Percentiles rank a stretch among this genome's conserved stretches.
Evolutionary conservation across 2,113 vertebrate genomes (phyloP).

Genomic region (Ciconia stormi): DNA sequence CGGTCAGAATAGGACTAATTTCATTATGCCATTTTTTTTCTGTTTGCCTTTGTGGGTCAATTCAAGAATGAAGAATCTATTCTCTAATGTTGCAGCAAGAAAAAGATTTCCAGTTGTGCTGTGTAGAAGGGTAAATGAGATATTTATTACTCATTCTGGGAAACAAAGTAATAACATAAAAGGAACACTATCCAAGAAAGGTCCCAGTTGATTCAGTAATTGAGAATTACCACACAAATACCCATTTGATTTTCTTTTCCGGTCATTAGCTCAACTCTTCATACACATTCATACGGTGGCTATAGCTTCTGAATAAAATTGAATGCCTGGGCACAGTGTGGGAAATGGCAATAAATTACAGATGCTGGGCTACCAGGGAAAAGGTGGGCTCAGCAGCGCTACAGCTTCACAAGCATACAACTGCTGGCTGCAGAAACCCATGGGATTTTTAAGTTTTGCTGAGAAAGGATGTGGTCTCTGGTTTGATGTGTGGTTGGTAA

Average conservation of each 20-base stretch:
- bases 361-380: background rate
- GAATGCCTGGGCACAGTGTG: background rate
- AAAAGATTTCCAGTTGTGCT: background rate
- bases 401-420: background rate
- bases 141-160: background rate
- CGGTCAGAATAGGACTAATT: background rate
- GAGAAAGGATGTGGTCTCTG: background rate
- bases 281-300: rapidly evolving
- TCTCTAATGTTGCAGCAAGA: background rate
- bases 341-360: background rate
- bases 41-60: background rate
- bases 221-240: background rate
- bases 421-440: background rate
- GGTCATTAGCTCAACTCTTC: background rate
- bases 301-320: background rate
- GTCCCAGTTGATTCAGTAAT: background rate
- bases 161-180: background rate
- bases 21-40: background rate
- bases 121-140: background rate
- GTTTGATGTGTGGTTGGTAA: background rate
- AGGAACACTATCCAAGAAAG: background rate
- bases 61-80: background rate
- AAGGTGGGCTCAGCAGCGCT: background rate
- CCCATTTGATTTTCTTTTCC: background rate
- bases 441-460: no score